Evolutionary conservation across 2,888 invertebrate species (phyloP).

Genomic region (Lochmaea capreae): DNA sequence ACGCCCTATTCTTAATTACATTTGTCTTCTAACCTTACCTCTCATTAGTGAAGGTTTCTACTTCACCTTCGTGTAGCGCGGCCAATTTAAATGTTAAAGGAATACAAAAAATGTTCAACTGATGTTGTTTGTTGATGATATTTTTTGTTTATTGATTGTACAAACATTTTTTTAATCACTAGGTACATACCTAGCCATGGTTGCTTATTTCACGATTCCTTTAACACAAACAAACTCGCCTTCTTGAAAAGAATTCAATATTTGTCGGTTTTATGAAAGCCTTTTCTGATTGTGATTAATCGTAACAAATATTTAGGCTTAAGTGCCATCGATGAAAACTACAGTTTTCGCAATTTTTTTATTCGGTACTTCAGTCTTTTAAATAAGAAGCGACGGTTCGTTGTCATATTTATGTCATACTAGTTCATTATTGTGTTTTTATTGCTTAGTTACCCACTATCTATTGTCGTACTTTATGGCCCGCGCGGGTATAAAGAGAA

Average conservation of each 20-base stretch:
- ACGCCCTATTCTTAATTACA: too few species aligned
- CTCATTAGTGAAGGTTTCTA: too few species aligned
- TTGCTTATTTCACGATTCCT: neutral
- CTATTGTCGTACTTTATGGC: too few species aligned
- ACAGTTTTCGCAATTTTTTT: neutral
- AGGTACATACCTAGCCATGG: neutral
- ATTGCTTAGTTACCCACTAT: too few species aligned
- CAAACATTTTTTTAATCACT: neutral
- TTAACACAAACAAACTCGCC: neutral
- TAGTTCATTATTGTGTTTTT: too few species aligned
- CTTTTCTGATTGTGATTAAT: slow-evolving; percentile 11
- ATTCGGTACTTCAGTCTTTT: neutral
- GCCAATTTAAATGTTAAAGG: too few species aligned
- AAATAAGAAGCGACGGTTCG: neutral
- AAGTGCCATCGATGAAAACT: slow-evolving; percentile 2
- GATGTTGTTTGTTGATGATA: neutral
- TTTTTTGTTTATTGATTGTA: neutral
- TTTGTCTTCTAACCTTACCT: too few species aligned
- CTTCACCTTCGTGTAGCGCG: too few species aligned
- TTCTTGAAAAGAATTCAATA: neutral
- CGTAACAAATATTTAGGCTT: neutral
- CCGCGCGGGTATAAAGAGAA: too few species aligned
- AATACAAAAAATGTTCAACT: too few species aligned
- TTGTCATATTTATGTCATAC: neutral
- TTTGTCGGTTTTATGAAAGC: slow-evolving; percentile 4